These are phyloP conservation scores for Anabacerthia variegaticeps DNA, from an alignment of 2,797 vertebrate species.

Conservation along the genomic window DNA sequence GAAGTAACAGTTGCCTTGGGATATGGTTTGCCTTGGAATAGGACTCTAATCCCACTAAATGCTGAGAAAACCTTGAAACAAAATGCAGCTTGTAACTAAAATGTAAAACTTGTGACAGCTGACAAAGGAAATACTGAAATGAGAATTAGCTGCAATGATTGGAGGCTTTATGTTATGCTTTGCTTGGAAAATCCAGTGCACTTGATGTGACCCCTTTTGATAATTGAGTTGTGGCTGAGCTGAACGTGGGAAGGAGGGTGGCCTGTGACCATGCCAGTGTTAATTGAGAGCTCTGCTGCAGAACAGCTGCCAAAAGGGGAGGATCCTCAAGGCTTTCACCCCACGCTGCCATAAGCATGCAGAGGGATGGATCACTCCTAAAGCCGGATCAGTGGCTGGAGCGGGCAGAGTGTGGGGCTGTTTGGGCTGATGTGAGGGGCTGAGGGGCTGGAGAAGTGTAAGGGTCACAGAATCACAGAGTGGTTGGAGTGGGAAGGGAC, in stretches of 20 bases:
- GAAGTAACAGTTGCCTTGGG: background rate
- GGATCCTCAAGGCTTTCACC: background rate
- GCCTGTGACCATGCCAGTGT: background rate
- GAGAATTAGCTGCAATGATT: background rate
- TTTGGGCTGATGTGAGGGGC: background rate
- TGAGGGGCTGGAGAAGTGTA: background rate
- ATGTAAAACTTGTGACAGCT: background rate
- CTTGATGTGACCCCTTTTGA: background rate
- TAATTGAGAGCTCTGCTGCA: background rate
- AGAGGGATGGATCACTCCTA: background rate
- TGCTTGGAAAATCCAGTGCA: background rate
- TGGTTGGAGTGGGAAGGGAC: background rate
- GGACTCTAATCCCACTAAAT: background rate
- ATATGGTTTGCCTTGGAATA: background rate
- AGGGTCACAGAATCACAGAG: background rate
- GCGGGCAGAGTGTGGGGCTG: fast-evolving
- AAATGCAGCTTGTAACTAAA: background rate
- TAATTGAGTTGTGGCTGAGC: constrained; percentile 1
- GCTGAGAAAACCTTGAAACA: background rate
- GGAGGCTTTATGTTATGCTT: background rate
- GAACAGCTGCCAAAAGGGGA: background rate
- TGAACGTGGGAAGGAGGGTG: background rate
- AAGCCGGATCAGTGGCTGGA: fast-evolving
- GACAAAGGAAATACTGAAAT: constrained; percentile 9
- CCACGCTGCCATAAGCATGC: fast-evolving